A percentile compares a stretch with the other conserved stretches of the same genome.
phyloP scores from a whole-genome alignment of 2,888 invertebrate genomes.

The Limnephilus lunatus region DNA sequence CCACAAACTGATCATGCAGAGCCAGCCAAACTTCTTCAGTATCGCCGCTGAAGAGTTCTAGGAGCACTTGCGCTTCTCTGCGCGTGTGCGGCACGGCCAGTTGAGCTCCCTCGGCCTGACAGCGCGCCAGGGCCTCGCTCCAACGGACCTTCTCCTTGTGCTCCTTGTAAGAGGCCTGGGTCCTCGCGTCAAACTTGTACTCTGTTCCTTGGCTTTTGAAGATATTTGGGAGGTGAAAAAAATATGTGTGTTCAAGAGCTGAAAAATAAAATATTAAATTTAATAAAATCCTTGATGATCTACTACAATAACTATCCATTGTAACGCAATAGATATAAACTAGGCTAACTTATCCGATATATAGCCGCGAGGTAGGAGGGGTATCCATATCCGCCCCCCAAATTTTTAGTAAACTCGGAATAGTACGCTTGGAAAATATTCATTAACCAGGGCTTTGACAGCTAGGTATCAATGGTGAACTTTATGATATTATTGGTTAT shows the following conservation, averaged over 20 bases:
- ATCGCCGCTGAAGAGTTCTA: background rate
- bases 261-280: background rate
- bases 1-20: conserved; percentile 59
- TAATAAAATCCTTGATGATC: background rate
- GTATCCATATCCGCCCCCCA: too few species aligned
- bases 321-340: too few species aligned
- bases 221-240: background rate
- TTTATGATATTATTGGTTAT: too few species aligned
- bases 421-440: too few species aligned
- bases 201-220: background rate
- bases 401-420: too few species aligned
- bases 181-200: conserved; percentile 25
- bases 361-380: too few species aligned
- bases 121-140: conserved; percentile 48
- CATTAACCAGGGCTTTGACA: too few species aligned
- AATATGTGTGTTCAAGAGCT: background rate
- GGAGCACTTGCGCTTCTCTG: background rate
- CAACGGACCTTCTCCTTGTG: conserved; percentile 43
- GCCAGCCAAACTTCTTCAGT: conserved; percentile 23
- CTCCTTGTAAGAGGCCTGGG: conserved; percentile 37
- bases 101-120: conserved; percentile 52
- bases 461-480: too few species aligned
- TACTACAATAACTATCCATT: too few species aligned
- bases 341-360: too few species aligned
- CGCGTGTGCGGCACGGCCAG: conserved; percentile 50